Evolutionary conservation across 2,888 invertebrate species (phyloP), one percentile per base, ranked within the genome.

Genomic region (Phyllotreta cruciferae): DNA sequence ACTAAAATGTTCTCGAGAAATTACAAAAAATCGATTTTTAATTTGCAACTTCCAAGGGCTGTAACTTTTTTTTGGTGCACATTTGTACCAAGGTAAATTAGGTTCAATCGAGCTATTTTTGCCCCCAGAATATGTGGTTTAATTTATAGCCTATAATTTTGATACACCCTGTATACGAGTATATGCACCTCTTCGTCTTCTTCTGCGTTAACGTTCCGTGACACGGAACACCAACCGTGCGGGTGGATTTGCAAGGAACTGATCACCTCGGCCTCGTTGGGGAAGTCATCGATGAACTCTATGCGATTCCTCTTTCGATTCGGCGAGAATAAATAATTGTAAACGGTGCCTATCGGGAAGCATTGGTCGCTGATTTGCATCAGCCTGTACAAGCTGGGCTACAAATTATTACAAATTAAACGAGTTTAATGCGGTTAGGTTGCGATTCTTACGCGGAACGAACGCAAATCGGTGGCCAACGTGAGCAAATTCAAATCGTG

Each of bases 251-350:
- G 84, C 64, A 97, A 83, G 1, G 96, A 93, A 71, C 94, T 92
- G 67, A 97, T 92, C 60, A 94, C 92, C 80, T 95, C 94, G 0
- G 96, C 95, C 67, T 94, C 92, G 77, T 95, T 92, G 0, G 96
- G 95, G 81, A 96, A 96, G 83, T 97, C 97, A 0, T 91, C 89
- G 9, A 97, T 87, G 75, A 96, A 89, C 81, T 97, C 96, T 3
- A 96, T 88, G 44, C 96, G 85, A 81, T 97, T 97, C 71, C 90
- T 86, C 72, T 86, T 86, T 56, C 92, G 86, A 56, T 84, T 84
- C 49, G 85, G 84, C 39, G 90, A 88, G 78, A 96, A 96, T 53
- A 96, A 83, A 76, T 92, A 89, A 75, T 93, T 94, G 77, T 88
- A 94, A 79, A 87, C 87, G 0, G 90, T 90, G 3, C 91, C 92